Conservation (phyloP, 2,888 invertebrate species). For the Thecophora atra region DNA sequence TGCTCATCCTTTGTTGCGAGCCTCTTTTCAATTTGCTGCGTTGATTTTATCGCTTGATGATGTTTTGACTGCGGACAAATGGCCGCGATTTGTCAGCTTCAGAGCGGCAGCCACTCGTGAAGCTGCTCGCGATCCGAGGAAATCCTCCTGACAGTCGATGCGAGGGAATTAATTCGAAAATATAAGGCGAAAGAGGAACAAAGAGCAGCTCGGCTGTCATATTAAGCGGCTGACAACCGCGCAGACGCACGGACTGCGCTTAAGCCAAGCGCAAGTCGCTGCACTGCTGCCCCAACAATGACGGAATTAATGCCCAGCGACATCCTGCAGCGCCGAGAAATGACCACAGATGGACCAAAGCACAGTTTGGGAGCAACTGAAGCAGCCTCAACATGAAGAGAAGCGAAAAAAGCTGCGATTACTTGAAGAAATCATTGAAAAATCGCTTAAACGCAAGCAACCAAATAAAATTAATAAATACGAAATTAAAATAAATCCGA, state of each 20-base stretch:
- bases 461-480: too few species aligned
- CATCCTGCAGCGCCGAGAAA: slow-evolving; percentile 19
- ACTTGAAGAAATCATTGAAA: too few species aligned
- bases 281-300: too few species aligned
- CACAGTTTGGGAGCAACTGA: too few species aligned
- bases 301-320: background rate
- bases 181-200: background rate
- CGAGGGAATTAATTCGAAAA: slow-evolving; percentile 41
- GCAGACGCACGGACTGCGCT: slow-evolving; percentile 43
- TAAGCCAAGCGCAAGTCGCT: slow-evolving; percentile 46
- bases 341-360: too few species aligned
- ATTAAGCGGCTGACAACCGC: slow-evolving; percentile 40
- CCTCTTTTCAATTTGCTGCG: slow-evolving; percentile 10
- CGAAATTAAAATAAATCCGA: too few species aligned
- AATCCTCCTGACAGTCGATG: slow-evolving; percentile 44
- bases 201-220: slow-evolving; percentile 44
- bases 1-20: slow-evolving; percentile 19
- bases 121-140: slow-evolving; percentile 16
- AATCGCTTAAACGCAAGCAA: too few species aligned
- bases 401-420: too few species aligned
- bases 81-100: slow-evolving; percentile 63
- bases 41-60: slow-evolving; percentile 42
- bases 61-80: slow-evolving; percentile 64
- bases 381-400: too few species aligned
- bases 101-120: slow-evolving; percentile 7